Evolutionary conservation across 2,113 vertebrate species (phyloP).

Genomic region (Dunckerocampus dactyliophorus): DNA sequence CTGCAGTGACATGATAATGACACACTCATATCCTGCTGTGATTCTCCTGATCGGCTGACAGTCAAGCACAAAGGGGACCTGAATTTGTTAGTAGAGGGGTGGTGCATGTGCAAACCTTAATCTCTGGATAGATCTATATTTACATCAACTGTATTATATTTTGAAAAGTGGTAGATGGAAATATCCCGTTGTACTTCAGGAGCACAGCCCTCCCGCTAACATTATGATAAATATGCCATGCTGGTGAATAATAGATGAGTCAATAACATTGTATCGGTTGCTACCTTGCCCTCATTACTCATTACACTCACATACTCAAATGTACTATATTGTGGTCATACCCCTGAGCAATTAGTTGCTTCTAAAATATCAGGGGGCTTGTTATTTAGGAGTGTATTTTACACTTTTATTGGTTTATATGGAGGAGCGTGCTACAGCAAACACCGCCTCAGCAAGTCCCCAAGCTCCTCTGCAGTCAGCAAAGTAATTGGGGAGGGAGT

Average conservation of each 20-base stretch:
- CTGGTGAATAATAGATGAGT: conserved; percentile 60
- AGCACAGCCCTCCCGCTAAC: conserved; percentile 21
- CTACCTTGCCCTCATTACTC: conserved; percentile 54
- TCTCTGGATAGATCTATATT: conserved; percentile 37
- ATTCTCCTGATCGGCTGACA: conserved; percentile 63
- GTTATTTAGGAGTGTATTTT: conserved; percentile 60
- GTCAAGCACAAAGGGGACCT: conserved; percentile 57
- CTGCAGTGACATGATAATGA: conserved; percentile 67
- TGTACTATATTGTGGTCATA: conserved; percentile 45
- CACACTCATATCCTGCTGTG: conserved; percentile 66
- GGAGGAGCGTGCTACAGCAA: conserved; percentile 42
- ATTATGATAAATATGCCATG: conserved; percentile 53
- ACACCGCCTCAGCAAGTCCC: conserved; percentile 57
- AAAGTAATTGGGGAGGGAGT: conserved; percentile 72
- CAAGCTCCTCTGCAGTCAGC: conserved; percentile 56
- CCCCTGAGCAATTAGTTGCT: conserved; percentile 62
- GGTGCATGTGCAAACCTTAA: conserved; percentile 22
- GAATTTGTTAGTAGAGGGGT: conserved; percentile 61
- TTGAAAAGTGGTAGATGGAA: conserved; percentile 12
- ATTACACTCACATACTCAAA: conserved; percentile 54
- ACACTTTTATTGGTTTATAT: conserved; percentile 65
- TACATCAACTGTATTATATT: conserved; percentile 18
- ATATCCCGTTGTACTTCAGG: conserved; percentile 20
- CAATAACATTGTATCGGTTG: conserved; percentile 58
- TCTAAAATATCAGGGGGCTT: conserved; percentile 60